Conservation (phyloP, 2,888 invertebrate genomes). For the Acanthosepion lycidas region DNA sequence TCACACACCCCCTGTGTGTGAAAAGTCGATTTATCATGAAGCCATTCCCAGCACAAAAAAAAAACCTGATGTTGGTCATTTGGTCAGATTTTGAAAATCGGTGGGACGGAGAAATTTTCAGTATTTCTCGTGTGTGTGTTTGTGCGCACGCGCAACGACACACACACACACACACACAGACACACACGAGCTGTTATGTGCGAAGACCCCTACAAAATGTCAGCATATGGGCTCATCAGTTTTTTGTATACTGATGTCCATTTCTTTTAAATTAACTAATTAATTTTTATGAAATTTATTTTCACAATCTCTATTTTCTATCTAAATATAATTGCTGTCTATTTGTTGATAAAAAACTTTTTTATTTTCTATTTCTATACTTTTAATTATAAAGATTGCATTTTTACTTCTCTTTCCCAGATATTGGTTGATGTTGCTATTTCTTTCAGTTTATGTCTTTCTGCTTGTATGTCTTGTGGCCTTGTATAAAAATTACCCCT, state of each 20-base stretch:
- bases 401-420: background rate
- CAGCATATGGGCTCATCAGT: background rate
- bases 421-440: background rate
- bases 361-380: background rate
- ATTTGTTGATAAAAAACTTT: too few species aligned
- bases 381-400: background rate
- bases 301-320: background rate
- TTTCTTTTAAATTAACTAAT: background rate
- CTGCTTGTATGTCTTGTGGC: too few species aligned
- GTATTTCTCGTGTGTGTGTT: background rate
- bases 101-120: too few species aligned
- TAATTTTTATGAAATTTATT: background rate
- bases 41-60: too few species aligned
- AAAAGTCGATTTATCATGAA: too few species aligned
- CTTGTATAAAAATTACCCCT: background rate
- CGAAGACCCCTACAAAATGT: background rate
- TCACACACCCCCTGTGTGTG: too few species aligned
- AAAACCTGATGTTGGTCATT: too few species aligned
- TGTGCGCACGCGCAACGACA: background rate
- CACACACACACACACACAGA: conserved; percentile 38
- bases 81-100: too few species aligned
- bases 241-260: background rate
- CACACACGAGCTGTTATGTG: background rate
- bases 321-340: background rate
- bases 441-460: too few species aligned